Evolutionary conservation across 2,113 vertebrate species (phyloP).

Genomic region (rabbit (Oryctolagus cuniculus)): mOryCun1.1 NC_091437.1:22098501-22099000

Average conservation of each 20-base stretch:
- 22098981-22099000: not conserved
- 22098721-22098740: not conserved
- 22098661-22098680: rapidly evolving
- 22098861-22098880: not conserved
- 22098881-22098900: too few relatives aligned
- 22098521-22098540: not conserved
- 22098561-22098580: not conserved
- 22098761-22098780: not conserved
- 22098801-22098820: not conserved
- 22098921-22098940: not conserved
- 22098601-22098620: not conserved
- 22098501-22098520: not conserved
- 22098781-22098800: too few relatives aligned
- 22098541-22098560: not conserved
- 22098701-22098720: not conserved
- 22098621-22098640: not conserved
- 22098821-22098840: too few relatives aligned
- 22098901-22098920: not conserved
- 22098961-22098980: not conserved
- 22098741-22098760: not conserved
- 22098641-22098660: not conserved
- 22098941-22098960: not conserved
- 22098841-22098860: too few relatives aligned
- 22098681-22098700: too few relatives aligned
- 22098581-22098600: not conserved